Conservation (phyloP, 2,888 invertebrate species). For the Metallyticus violacea region DNA sequence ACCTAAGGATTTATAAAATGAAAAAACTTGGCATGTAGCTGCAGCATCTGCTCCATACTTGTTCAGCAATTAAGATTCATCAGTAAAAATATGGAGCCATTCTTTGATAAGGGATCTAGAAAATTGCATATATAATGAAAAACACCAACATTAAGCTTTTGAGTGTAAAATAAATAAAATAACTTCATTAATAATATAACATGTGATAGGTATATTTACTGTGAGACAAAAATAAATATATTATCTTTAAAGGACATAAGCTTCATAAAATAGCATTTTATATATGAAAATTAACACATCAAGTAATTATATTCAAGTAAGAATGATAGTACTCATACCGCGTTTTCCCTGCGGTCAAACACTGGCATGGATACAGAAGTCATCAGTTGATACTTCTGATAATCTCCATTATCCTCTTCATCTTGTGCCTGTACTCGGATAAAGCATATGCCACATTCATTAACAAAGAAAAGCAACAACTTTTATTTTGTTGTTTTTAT, state of each 20-base stretch:
- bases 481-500: slow-evolving; percentile 51
- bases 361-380: slow-evolving; percentile 93
- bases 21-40: too few relatives aligned
- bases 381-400: slow-evolving; percentile 76
- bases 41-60: too few relatives aligned
- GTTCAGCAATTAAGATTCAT: too few relatives aligned
- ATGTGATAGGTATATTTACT: background rate
- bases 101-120: too few relatives aligned
- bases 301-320: background rate
- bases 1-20: too few relatives aligned
- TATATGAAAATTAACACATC: background rate
- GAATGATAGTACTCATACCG: slow-evolving; percentile 57
- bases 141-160: background rate
- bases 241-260: background rate
- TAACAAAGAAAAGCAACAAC: background rate
- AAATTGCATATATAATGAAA: too few relatives aligned
- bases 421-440: slow-evolving; percentile 3
- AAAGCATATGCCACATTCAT: slow-evolving; percentile 5
- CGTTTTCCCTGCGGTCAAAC: slow-evolving; percentile 81
- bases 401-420: slow-evolving; percentile 46
- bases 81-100: too few relatives aligned
- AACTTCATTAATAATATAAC: background rate
- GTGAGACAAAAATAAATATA: background rate
- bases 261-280: background rate
- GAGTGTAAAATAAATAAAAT: background rate